These are phyloP conservation scores for Acropternis orthonyx DNA, from an alignment of 2,797 vertebrate species.

Conservation along the genomic window DNA sequence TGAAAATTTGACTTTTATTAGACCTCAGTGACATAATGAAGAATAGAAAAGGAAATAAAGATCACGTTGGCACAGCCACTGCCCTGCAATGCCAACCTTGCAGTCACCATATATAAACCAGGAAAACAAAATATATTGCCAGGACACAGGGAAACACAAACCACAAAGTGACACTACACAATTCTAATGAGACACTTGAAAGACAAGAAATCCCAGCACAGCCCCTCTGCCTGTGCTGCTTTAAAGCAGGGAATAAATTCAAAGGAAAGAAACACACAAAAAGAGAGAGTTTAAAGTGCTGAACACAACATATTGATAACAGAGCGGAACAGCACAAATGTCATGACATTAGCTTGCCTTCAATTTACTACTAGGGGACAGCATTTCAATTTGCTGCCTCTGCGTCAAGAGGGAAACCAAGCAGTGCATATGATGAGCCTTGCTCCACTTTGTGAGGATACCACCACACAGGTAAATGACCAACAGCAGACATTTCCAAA, in stretches of 20 bases:
- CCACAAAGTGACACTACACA: not conserved
- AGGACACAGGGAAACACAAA: not conserved
- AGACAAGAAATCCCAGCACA: not conserved
- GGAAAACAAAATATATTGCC: not conserved
- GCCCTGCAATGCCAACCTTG: not conserved
- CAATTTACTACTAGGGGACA: not conserved
- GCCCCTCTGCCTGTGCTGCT: not conserved
- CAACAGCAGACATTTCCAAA: not conserved
- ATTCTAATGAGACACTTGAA: not conserved
- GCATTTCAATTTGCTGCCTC: not conserved
- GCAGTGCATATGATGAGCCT: accelerated
- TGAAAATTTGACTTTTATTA: not conserved
- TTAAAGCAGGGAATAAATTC: not conserved
- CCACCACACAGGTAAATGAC: not conserved
- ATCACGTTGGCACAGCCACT: not conserved
- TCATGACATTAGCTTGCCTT: not conserved
- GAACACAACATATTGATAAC: not conserved
- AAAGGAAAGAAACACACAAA: not conserved
- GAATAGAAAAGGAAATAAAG: not conserved
- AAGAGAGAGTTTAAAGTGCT: not conserved
- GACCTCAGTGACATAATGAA: not conserved
- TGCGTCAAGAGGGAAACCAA: not conserved
- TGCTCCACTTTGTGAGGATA: not conserved
- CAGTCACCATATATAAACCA: not conserved
- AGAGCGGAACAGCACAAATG: not conserved